Evolutionary conservation across 2,888 invertebrate genomes (phyloP).

Genomic region (Drosophila tripunctata): DNA sequence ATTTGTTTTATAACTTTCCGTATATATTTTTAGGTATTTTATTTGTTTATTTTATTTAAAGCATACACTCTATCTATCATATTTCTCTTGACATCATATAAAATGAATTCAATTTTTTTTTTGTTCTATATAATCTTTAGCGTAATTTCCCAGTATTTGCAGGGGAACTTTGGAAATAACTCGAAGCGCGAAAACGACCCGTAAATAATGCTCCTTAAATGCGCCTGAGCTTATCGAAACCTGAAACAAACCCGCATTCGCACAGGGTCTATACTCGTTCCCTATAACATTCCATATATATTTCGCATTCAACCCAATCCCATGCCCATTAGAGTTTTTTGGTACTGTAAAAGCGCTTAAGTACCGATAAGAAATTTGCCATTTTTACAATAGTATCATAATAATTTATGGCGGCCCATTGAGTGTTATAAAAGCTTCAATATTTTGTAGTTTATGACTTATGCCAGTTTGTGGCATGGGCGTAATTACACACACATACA

Average conservation of each 20-base stretch:
- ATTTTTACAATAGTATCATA: conserved; percentile 81
- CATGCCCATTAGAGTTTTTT: conserved; percentile 24
- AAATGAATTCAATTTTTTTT: too few relatives aligned
- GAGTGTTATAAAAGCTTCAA: conserved; percentile 82
- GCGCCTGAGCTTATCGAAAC: conserved; percentile 40
- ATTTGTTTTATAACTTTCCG: too few relatives aligned
- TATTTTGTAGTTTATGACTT: conserved; percentile 81
- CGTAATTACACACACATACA: conserved; percentile 72
- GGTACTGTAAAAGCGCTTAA: conserved; percentile 66
- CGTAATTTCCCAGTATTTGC: background rate
- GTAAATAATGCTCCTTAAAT: conserved; percentile 16
- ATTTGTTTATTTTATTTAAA: too few relatives aligned
- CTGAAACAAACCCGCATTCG: conserved; percentile 7
- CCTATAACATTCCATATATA: background rate
- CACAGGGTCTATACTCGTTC: background rate
- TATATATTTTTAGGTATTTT: too few relatives aligned
- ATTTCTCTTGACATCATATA: too few relatives aligned
- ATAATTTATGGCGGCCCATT: conserved; percentile 82
- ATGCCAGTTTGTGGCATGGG: conserved; percentile 69
- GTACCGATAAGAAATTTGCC: conserved; percentile 81
- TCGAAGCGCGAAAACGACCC: background rate
- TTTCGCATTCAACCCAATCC: too few relatives aligned
- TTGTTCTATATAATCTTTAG: background rate
- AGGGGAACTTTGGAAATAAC: background rate
- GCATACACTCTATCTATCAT: too few relatives aligned